phyloP scores from a whole-genome alignment of 2,888 invertebrate species.

The Tetanocera ferruginea region DNA sequence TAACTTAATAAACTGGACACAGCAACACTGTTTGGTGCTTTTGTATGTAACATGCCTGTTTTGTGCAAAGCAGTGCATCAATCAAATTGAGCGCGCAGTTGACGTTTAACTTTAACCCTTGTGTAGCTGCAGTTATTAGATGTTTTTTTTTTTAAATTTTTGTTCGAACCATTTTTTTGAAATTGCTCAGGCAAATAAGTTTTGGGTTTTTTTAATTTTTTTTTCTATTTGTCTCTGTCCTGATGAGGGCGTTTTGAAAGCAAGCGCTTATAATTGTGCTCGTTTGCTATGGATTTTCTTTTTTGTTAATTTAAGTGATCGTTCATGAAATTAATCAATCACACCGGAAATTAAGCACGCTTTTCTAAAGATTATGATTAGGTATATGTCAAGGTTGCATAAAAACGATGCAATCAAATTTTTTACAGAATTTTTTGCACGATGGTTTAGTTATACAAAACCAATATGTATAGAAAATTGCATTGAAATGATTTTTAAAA shows the following conservation, averaged over 20 bases:
- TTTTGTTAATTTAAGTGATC: conserved; percentile 12
- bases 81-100: conserved; percentile 41
- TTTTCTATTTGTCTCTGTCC: not conserved
- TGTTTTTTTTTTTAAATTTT: not conserved
- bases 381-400: not conserved
- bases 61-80: conserved; percentile 20
- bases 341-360: conserved; percentile 41
- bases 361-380: conserved; percentile 9
- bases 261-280: conserved; percentile 13
- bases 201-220: not conserved
- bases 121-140: not conserved
- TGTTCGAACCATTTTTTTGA: not conserved
- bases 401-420: not conserved
- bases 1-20: not conserved
- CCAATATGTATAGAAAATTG: not conserved
- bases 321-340: conserved; percentile 43
- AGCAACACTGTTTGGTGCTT: not conserved
- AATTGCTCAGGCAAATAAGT: not conserved
- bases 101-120: conserved; percentile 39
- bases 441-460: not conserved
- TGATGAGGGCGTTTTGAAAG: conserved; percentile 35
- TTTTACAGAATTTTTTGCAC: not conserved
- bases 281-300: not conserved
- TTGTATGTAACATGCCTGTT: not conserved
- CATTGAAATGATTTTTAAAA: not conserved